Conservation (phyloP, 2,888 invertebrate genomes). For the Dynastes tityus region DNA sequence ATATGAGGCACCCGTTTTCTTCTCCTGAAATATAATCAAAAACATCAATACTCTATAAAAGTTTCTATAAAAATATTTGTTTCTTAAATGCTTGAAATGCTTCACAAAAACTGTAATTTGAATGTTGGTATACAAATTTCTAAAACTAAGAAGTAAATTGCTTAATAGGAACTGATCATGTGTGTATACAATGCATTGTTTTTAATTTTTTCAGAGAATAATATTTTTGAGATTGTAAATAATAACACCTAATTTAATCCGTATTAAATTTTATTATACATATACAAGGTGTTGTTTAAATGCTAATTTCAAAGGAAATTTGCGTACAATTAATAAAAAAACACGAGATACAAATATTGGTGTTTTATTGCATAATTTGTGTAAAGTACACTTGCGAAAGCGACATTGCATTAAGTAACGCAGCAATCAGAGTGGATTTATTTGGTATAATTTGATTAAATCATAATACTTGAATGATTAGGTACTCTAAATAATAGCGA, state of each 20-base stretch:
- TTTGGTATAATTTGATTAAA: too few relatives aligned
- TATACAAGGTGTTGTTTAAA: background rate
- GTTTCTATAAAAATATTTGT: constrained; percentile 6
- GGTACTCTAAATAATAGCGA: too few relatives aligned
- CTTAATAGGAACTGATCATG: background rate
- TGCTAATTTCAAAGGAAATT: background rate
- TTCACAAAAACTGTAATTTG: background rate
- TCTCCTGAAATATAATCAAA: background rate
- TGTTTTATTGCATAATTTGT: background rate
- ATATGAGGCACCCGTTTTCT: constrained; percentile 13
- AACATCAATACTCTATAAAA: constrained; percentile 9
- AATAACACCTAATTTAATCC: background rate
- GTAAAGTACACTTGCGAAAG: background rate
- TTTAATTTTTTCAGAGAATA: background rate
- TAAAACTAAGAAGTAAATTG: background rate
- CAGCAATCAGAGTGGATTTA: background rate
- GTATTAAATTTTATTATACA: background rate
- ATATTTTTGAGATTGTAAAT: background rate
- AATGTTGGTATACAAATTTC: background rate
- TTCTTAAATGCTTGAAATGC: background rate
- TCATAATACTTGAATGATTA: too few relatives aligned
- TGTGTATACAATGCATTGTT: background rate
- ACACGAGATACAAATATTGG: background rate
- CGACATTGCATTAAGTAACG: background rate
- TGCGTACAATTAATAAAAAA: background rate